These are phyloP conservation scores for Sebastes aleutianus DNA, from an alignment of 2,797 vertebrate genomes.

Conservation along the genomic window DNA sequence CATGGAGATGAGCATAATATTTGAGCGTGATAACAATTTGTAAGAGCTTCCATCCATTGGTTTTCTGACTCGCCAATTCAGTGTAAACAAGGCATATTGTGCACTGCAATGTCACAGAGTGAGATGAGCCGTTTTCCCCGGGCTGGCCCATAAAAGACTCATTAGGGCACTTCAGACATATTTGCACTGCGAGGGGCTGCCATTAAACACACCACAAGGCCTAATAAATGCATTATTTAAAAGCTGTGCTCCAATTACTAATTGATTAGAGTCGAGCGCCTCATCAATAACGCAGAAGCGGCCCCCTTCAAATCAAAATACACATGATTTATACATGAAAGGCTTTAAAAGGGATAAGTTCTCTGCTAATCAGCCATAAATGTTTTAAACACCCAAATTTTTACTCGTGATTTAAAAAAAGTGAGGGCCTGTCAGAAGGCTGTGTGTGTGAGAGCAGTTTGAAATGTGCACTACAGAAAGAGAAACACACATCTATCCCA, in stretches of 20 bases:
- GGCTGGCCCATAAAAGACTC: slow-evolving; percentile 80
- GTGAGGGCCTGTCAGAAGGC: slow-evolving; percentile 66
- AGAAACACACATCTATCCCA: slow-evolving; percentile 55
- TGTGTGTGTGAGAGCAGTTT: slow-evolving; percentile 23
- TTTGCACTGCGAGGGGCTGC: slow-evolving; percentile 78
- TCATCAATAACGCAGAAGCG: slow-evolving; percentile 86
- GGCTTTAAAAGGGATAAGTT: slow-evolving; percentile 85
- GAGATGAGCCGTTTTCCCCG: slow-evolving; percentile 76
- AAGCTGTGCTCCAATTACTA: slow-evolving; percentile 85
- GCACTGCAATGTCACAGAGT: slow-evolving; percentile 69
- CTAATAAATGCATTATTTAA: slow-evolving; percentile 87
- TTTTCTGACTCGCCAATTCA: slow-evolving; percentile 56
- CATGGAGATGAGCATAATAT: slow-evolving; percentile 53
- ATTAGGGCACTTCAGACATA: slow-evolving; percentile 83
- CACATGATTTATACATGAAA: slow-evolving; percentile 88
- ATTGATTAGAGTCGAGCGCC: slow-evolving; percentile 85
- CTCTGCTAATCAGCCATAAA: slow-evolving; percentile 84
- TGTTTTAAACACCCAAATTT: slow-evolving; percentile 81
- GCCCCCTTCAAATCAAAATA: slow-evolving; percentile 85
- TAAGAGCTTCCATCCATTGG: slow-evolving; percentile 57
- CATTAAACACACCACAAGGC: slow-evolving; percentile 85
- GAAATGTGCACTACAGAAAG: slow-evolving; percentile 57
- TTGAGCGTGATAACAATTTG: slow-evolving; percentile 67
- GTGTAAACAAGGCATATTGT: slow-evolving; percentile 80
- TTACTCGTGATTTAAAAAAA: slow-evolving; percentile 50